These are phyloP conservation scores for Epizoanthus illoricatus DNA, from an alignment of 92 coral and sea anemone species.

Conservation along the genomic window DNA sequence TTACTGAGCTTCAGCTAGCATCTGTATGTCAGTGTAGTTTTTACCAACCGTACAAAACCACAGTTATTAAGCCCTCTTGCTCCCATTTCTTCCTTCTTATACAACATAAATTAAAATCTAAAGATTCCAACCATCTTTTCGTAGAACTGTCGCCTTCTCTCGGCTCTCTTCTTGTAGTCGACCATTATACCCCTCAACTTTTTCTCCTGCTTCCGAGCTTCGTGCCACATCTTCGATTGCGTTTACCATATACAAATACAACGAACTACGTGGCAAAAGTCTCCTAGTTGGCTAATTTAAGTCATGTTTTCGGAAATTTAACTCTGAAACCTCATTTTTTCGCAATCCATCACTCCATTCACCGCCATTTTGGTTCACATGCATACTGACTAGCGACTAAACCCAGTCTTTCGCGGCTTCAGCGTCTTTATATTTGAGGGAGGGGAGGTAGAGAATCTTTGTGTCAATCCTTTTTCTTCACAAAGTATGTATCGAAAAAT, in stretches of 20 bases:
- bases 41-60: slow-evolving; percentile 12
- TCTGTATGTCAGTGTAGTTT: background rate
- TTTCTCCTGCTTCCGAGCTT: slow-evolving; percentile 92
- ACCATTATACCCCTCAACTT: slow-evolving; percentile 97
- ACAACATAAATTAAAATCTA: slow-evolving; percentile 43
- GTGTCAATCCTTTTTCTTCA: no score
- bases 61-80: background rate
- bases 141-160: slow-evolving; percentile 91
- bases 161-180: slow-evolving; percentile 92
- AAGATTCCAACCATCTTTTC: slow-evolving; percentile 80
- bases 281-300: background rate
- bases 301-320: background rate
- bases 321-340: background rate
- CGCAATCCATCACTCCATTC: background rate
- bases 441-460: background rate
- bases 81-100: slow-evolving; percentile 32
- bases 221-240: slow-evolving; percentile 90
- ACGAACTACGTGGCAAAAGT: background rate
- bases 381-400: background rate
- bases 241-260: background rate
- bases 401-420: slow-evolving; percentile 18
- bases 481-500: no score
- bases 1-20: no score
- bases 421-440: background rate
- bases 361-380: slow-evolving; percentile 23